Conservation (phyloP, 1,140 invertebrate genomes). For the Rhopalosiphum maidis region DNA sequence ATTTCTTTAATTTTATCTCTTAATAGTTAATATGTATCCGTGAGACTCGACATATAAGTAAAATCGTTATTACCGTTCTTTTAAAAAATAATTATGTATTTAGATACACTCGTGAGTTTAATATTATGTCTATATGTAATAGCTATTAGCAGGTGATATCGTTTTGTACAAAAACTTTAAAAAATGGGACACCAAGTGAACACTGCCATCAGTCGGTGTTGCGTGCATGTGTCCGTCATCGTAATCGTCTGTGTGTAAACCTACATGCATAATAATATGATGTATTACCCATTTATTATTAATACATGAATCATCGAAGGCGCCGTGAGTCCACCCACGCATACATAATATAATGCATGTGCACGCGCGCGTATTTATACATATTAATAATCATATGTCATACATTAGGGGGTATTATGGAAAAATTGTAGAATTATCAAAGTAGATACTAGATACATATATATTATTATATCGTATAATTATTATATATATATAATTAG, state of each 20-base stretch:
- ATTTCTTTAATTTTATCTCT: neutral
- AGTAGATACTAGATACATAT: neutral
- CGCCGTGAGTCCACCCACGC: neutral
- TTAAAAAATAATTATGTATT: neutral
- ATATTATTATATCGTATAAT: neutral
- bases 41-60: neutral
- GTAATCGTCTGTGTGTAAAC: neutral
- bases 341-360: neutral
- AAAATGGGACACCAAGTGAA: neutral
- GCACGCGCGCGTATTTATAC: neutral
- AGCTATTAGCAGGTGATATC: neutral
- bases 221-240: slow-evolving; percentile 2
- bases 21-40: neutral
- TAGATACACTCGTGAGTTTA: neutral
- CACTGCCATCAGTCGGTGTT: neutral
- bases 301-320: neutral
- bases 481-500: neutral
- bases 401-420: neutral
- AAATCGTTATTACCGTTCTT: neutral
- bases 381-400: neutral
- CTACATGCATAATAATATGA: neutral
- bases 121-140: neutral
- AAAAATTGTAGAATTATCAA: neutral
- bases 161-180: neutral
- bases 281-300: neutral